phyloP scores from a whole-genome alignment of 2,113 vertebrate species.

The Pelvicachromis taeniatus region DNA sequence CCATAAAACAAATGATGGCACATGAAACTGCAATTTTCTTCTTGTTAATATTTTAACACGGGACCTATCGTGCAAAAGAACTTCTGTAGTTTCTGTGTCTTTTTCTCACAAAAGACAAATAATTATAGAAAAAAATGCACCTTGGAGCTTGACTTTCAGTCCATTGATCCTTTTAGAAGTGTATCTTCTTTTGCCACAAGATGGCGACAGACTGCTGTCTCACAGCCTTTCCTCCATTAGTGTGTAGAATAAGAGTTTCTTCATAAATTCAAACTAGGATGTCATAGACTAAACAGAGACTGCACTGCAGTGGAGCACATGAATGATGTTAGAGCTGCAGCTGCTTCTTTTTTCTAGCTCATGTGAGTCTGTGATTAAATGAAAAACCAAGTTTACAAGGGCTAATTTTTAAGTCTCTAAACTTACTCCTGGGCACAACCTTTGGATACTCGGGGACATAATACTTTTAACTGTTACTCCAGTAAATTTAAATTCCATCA shows the following conservation, averaged over 20 bases:
- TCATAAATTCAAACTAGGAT: neutral
- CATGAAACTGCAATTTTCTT: neutral
- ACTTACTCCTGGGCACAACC: rapidly evolving
- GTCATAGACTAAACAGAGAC: neutral
- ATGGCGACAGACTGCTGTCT: conserved; percentile 48
- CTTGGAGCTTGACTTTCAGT: neutral
- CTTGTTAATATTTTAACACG: neutral
- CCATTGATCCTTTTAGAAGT: neutral
- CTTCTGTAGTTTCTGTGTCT: neutral
- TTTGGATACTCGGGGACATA: neutral
- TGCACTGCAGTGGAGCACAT: neutral
- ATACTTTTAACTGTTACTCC: neutral
- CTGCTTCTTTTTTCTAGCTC: neutral
- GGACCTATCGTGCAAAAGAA: neutral
- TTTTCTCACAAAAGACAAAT: neutral
- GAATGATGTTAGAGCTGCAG: neutral
- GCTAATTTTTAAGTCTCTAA: neutral
- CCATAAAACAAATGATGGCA: neutral
- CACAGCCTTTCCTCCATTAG: neutral
- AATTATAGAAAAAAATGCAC: neutral
- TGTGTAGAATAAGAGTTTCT: neutral
- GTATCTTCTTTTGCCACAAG: conserved; percentile 42
- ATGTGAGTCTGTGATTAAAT: neutral
- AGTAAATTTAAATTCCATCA: neutral
- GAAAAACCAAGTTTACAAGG: neutral